A percentile compares a stretch with the other conserved stretches of the same genome.
These are phyloP conservation scores for Takifugu flavidus DNA, from an alignment of 2,113 vertebrate species.

Conservation along the genomic window DNA sequence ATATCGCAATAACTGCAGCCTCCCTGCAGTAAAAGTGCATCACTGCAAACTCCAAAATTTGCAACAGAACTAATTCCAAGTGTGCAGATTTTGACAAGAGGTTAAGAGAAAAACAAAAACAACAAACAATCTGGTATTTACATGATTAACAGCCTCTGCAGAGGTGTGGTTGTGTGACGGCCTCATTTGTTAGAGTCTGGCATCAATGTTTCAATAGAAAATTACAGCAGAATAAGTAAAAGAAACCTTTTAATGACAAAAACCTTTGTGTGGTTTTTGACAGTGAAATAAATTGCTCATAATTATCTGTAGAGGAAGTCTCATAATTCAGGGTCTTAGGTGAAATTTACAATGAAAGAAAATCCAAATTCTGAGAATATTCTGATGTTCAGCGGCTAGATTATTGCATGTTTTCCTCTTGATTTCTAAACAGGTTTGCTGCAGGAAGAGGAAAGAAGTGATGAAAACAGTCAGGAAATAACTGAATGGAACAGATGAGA, in stretches of 20 bases:
- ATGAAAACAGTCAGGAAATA: conserved; percentile 44
- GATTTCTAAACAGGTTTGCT: background rate
- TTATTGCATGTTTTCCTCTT: too few species aligned
- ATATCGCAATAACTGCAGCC: too few species aligned
- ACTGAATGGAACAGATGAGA: conserved; percentile 38
- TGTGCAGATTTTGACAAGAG: too few species aligned
- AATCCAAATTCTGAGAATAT: too few species aligned
- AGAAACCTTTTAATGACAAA: background rate
- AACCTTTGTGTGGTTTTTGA: conserved; percentile 5
- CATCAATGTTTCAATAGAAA: background rate
- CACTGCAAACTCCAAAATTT: too few species aligned
- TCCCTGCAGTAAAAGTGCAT: too few species aligned
- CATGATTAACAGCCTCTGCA: too few species aligned
- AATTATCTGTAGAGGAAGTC: background rate
- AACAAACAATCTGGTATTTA: background rate
- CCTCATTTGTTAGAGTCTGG: background rate
- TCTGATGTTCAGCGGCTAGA: too few species aligned
- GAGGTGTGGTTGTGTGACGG: background rate
- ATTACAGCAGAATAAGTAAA: background rate
- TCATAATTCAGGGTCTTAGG: too few species aligned
- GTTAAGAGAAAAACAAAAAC: background rate
- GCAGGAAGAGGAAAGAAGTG: conserved; percentile 29
- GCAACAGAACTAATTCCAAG: too few species aligned
- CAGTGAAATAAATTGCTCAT: conserved; percentile 1
- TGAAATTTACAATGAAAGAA: too few species aligned